Base-by-base conservation (phyloP, 2,797 vertebrate species). In the Pseudomugil gertrudae region DNA sequence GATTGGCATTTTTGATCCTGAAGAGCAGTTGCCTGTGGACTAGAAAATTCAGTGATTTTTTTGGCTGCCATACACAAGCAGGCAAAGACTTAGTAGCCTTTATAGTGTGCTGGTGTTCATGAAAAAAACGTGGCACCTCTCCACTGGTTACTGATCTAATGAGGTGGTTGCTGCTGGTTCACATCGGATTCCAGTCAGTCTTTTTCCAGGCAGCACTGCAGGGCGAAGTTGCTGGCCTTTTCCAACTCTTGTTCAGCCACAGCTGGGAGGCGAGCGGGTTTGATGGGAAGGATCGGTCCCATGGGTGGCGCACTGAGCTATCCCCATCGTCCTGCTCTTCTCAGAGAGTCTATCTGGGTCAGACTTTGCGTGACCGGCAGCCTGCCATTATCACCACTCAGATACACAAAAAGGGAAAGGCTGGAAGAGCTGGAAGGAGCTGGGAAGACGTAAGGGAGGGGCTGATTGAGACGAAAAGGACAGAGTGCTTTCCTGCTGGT, bases 251-350 rank as follows among this genome's bases (percentile, higher is more conserved):
- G 36, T 58, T 71, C 50, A 48, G 56, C 59, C 36, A 36, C 19
- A n/a, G 62, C 65, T 61, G 30, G 8, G 54, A 78, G 71, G 57
- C 5, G 27, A 67, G 92, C 87, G 86, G 75, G 91, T 95, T 76
- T 91, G 92, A 80, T 92, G 68, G 93, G 33, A 62, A 68, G 72
- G 66, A 63, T 67, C 92, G 45, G 52, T 82, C 81, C 56, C 88
- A 82, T 69, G 94, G 93, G 76, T 93, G 91, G 76, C 80, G 85
- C 72, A 87, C 92, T 82, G 93, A 94, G 92, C 93, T 63, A 63
- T 76, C 57, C 74, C 56, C 66, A 79, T 83, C 69, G 61, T 62
- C 62, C 66, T 35, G 19, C 60, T n/a, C 72, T 66, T 84, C 76
- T 78, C 56, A 38, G 72, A 15, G 8, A 62, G 61, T 43, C 72